Conservation (phyloP, 2,888 invertebrate species). For the Pseudeuparius sepicola region DNA sequence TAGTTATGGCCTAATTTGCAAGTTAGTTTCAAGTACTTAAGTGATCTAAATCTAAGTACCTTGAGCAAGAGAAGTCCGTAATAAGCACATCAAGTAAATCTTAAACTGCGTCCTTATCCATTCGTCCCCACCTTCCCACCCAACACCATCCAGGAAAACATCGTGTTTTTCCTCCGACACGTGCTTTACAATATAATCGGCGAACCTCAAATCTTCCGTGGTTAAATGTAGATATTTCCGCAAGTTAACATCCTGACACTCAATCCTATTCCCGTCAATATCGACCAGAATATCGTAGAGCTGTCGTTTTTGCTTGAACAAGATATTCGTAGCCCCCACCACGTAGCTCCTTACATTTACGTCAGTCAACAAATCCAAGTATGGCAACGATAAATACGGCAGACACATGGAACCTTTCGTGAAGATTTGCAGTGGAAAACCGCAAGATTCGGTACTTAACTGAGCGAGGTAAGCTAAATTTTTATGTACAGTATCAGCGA, state of each 20-base stretch:
- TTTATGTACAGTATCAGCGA: conserved; percentile 48
- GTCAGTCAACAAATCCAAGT: conserved; percentile 84
- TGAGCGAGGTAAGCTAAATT: conserved; percentile 54
- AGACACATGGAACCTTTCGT: conserved; percentile 87
- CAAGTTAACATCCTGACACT: conserved; percentile 67
- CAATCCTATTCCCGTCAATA: conserved; percentile 69
- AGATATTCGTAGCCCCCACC: conserved; percentile 96
- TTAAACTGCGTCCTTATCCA: conserved; percentile 95
- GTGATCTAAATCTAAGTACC: too few species aligned
- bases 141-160: conserved; percentile 61
- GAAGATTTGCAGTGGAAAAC: conserved; percentile 79
- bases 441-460: conserved; percentile 63
- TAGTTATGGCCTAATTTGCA: conserved; percentile 1
- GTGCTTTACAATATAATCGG: conserved; percentile 80
- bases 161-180: conserved; percentile 55
- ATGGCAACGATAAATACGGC: conserved; percentile 91
- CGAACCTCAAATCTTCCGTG: conserved; percentile 92
- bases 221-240: conserved; percentile 77
- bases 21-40: too few species aligned
- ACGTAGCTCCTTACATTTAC: conserved; percentile 77
- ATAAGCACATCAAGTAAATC: conserved; percentile 70
- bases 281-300: conserved; percentile 88
- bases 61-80: conserved; percentile 67
- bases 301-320: conserved; percentile 91
- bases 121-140: conserved; percentile 89